Evolutionary conservation across 2,113 vertebrate genomes (phyloP).

Genomic region (Oreotrochilus melanogaster): DNA sequence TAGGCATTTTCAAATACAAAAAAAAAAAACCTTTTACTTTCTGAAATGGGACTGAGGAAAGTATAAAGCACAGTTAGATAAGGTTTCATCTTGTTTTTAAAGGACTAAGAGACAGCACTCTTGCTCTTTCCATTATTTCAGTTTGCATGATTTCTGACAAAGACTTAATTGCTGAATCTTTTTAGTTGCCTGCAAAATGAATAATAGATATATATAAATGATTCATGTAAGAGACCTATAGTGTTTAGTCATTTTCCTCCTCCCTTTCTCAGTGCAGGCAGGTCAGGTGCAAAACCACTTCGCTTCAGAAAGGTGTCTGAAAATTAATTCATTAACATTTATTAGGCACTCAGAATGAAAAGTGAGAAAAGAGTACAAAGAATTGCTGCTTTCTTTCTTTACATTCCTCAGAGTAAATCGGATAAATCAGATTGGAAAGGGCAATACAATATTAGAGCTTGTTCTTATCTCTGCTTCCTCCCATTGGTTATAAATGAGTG

Average conservation of each 20-base stretch:
- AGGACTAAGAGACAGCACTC: background rate
- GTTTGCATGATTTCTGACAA: background rate
- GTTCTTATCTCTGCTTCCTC: conserved; percentile 10
- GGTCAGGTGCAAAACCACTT: conserved; percentile 10
- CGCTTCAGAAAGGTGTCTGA: background rate
- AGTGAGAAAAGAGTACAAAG: background rate
- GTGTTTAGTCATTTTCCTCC: background rate
- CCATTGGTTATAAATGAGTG: background rate
- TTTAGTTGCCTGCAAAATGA: background rate
- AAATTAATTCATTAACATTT: conserved; percentile 36
- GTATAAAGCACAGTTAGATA: background rate
- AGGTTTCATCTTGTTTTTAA: background rate
- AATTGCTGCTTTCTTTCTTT: conserved; percentile 12
- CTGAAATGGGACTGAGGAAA: background rate
- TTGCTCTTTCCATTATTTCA: background rate
- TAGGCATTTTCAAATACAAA: background rate
- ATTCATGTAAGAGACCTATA: background rate
- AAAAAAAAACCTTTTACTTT: background rate
- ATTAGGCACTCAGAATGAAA: background rate
- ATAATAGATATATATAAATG: background rate
- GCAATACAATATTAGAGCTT: conserved; percentile 39
- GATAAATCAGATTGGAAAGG: conserved; percentile 25
- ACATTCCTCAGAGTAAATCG: conserved; percentile 23
- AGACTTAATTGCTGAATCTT: background rate
- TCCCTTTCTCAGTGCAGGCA: background rate